Conservation (phyloP, 2,113 vertebrate genomes). For the Noturus placidus region DNA sequence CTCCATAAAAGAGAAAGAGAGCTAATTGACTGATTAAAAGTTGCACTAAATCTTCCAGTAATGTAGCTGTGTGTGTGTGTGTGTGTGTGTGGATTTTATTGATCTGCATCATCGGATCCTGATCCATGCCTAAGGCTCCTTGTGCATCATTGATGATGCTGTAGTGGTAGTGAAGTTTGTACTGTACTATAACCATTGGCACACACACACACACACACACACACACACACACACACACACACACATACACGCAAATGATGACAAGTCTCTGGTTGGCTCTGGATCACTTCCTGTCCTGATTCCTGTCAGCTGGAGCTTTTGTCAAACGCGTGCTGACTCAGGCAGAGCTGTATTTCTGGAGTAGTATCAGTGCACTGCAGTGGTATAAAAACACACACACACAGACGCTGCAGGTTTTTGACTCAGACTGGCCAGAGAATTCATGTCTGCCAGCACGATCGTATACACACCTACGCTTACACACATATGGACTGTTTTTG, state of each 20-base stretch:
- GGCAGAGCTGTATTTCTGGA: conserved; percentile 10
- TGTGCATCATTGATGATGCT: conserved; percentile 14
- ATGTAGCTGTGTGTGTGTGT: not conserved
- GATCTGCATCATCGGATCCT: conserved; percentile 9
- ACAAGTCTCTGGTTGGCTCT: conserved; percentile 1
- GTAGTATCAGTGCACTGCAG: conserved; percentile 7
- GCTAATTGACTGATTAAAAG: not conserved
- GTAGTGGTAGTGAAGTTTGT: not conserved
- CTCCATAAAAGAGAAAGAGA: not conserved
- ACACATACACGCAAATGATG: not conserved
- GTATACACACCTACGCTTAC: not conserved
- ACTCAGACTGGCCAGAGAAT: conserved; percentile 1
- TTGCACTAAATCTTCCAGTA: not conserved
- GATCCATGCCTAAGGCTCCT: not conserved
- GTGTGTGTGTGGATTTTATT: conserved; percentile 24
- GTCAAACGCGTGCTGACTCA: conserved; percentile 34
- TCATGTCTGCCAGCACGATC: not conserved
- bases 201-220: conserved; percentile 20
- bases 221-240: conserved; percentile 34
- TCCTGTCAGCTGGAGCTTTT: conserved; percentile 29
- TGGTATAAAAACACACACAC: conserved; percentile 10
- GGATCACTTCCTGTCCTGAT: not conserved
- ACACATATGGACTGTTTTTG: not conserved
- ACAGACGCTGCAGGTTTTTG: conserved; percentile 1
- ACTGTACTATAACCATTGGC: conserved; percentile 8